Conservation (phyloP, 2,113 vertebrate species). For the Nestor notabilis region DNA sequence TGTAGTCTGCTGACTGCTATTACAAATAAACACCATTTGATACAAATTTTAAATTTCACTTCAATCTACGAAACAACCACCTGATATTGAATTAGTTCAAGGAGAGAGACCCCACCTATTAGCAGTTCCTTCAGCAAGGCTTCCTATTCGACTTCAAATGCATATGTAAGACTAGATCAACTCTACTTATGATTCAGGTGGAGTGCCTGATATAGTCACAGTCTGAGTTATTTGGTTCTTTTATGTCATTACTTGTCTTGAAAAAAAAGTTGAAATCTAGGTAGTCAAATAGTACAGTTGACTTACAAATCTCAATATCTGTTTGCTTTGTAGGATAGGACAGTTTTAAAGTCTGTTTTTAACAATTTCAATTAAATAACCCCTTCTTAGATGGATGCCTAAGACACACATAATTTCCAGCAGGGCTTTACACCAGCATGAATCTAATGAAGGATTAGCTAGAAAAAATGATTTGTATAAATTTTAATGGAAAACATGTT, state of each 20-base stretch:
- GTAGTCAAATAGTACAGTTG: background rate
- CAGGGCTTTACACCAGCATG: background rate
- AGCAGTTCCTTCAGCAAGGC: background rate
- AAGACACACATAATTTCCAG: background rate
- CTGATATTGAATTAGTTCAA: background rate
- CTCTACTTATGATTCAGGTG: background rate
- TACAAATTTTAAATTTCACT: background rate
- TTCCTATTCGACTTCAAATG: background rate
- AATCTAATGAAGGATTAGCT: background rate
- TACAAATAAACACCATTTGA: background rate
- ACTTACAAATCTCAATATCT: background rate
- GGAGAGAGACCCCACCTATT: background rate
- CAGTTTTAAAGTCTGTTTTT: conserved; percentile 6
- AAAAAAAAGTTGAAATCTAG: background rate
- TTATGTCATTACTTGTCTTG: background rate
- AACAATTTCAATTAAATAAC: conserved; percentile 10
- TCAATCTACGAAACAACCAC: background rate
- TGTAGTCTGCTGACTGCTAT: background rate
- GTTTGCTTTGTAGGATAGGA: background rate
- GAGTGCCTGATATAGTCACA: background rate
- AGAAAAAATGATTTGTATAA: background rate
- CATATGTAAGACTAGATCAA: background rate
- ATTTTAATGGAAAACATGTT: conserved; percentile 18
- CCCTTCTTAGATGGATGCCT: background rate
- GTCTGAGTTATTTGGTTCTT: background rate